Conservation (phyloP, 2,113 vertebrate species). For the Helogale parvula region DNA sequence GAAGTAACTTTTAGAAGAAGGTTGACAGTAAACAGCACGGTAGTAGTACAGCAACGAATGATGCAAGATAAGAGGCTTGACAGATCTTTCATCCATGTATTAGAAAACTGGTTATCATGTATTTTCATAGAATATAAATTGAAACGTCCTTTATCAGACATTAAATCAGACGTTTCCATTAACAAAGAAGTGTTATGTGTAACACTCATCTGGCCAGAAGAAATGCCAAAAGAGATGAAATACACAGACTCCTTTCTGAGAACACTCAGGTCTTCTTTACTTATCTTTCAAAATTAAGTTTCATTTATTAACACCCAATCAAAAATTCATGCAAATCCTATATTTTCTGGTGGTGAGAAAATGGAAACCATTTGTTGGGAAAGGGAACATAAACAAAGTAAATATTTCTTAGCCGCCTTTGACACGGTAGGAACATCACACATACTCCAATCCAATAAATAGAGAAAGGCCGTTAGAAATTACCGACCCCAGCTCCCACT, state of each 20-base stretch:
- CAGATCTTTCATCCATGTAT: background rate
- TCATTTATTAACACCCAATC: background rate
- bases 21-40: background rate
- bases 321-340: background rate
- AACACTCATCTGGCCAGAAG: background rate
- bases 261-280: background rate
- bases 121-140: background rate
- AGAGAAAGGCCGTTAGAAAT: background rate
- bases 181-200: background rate
- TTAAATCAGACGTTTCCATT: background rate
- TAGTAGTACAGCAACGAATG: background rate
- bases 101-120: background rate
- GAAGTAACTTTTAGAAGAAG: background rate
- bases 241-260: background rate
- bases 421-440: background rate
- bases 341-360: background rate
- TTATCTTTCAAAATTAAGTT: background rate
- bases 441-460: background rate
- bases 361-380: background rate
- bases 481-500: rapidly evolving
- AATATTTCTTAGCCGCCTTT: background rate
- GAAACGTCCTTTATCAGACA: background rate
- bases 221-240: background rate
- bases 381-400: background rate
- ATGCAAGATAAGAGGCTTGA: background rate